Conservation (phyloP, 2,888 invertebrate genomes). For the Thereva unica region DNA sequence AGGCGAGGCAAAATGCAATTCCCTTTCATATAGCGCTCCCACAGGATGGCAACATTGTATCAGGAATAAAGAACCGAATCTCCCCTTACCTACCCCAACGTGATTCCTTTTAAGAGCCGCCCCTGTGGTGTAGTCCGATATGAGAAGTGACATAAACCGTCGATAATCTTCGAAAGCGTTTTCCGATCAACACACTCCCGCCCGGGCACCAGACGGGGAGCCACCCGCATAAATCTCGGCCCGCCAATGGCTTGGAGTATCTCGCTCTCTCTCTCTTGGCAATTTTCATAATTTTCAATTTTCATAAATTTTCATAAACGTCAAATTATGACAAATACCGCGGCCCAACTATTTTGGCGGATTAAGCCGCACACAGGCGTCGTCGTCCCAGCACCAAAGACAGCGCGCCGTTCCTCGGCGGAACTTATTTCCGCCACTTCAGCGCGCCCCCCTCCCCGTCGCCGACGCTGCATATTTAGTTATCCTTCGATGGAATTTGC, state of each 20-base stretch:
- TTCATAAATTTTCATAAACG: conserved; percentile 41
- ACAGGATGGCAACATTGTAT: no score
- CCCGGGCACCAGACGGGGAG: background rate
- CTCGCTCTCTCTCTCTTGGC: no score
- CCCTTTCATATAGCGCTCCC: no score
- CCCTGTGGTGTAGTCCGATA: background rate
- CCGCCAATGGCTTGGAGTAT: background rate
- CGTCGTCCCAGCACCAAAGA: background rate
- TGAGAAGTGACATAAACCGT: conserved; percentile 14
- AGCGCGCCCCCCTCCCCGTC: background rate
- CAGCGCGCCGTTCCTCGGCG: background rate
- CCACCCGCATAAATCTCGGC: conserved; percentile 30
- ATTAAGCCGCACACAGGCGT: conserved; percentile 22
- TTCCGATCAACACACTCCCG: conserved; percentile 21
- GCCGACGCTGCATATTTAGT: no score
- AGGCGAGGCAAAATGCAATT: no score
- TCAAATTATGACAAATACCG: conserved; percentile 40
- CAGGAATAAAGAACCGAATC: no score
- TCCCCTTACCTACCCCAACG: no score
- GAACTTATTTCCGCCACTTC: conserved; percentile 24
- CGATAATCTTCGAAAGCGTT: conserved; percentile 29
- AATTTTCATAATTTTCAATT: conserved; percentile 39
- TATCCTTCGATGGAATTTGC: no score
- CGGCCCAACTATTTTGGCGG: conserved; percentile 38
- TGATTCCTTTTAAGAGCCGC: no score